Evolutionary conservation across 2,797 vertebrate genomes (phyloP).

Genomic region (Sphenodon punctatus): DNA sequence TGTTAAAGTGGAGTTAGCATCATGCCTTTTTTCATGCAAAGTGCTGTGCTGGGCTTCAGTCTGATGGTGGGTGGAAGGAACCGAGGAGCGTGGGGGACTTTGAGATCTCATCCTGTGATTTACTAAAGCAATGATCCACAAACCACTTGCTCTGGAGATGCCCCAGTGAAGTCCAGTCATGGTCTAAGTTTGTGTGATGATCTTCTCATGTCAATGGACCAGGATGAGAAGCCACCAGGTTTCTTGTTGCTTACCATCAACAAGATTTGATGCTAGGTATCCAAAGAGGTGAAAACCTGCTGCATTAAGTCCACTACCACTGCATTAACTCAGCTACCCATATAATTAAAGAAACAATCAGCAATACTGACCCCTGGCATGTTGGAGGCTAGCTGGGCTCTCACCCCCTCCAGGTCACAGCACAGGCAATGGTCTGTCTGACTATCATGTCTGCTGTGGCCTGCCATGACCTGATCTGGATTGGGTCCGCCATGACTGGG

Average conservation of each 20-base stretch:
- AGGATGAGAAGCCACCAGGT: not conserved
- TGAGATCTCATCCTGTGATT: not conserved
- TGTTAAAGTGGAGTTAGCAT: too few relatives aligned
- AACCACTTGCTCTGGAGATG: too few relatives aligned
- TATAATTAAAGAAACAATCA: conserved; percentile 50
- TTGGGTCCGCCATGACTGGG: too few relatives aligned
- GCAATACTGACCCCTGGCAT: too few relatives aligned
- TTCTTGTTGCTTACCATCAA: not conserved
- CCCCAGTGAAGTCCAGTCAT: too few relatives aligned
- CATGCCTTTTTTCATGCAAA: too few relatives aligned
- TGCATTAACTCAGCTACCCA: conserved; percentile 61
- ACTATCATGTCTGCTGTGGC: too few relatives aligned
- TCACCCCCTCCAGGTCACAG: too few relatives aligned
- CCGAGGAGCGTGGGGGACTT: not conserved
- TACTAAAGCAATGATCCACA: too few relatives aligned
- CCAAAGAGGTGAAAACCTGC: not conserved
- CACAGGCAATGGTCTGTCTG: too few relatives aligned
- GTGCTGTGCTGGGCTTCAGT: not conserved
- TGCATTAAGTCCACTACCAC: conserved; percentile 28
- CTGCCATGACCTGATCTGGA: too few relatives aligned
- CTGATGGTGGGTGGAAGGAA: not conserved
- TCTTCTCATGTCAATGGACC: not conserved
- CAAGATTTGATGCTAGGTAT: conserved; percentile 22
- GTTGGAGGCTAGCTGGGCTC: too few relatives aligned
- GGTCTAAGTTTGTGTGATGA: accelerated